Evolutionary conservation across 1,140 invertebrate species (phyloP).

Genomic region (Hylyphantes graminicola): DNA sequence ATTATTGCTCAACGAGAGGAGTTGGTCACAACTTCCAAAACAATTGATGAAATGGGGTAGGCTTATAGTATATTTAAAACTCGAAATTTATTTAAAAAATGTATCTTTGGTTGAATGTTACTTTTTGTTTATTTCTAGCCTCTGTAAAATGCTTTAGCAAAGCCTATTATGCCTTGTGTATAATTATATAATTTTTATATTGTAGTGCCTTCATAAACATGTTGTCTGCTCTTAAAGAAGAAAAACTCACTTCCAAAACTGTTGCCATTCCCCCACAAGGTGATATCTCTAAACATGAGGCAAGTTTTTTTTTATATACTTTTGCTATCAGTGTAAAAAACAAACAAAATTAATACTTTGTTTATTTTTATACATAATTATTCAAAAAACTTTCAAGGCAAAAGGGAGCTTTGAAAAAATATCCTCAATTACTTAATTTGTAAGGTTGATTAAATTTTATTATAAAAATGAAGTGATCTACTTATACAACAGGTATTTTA

Average conservation of each 20-base stretch:
- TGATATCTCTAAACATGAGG: background rate
- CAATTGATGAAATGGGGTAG: conserved; percentile 52
- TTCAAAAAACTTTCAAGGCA: too few relatives aligned
- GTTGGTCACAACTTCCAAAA: conserved; percentile 16
- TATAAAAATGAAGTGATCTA: background rate
- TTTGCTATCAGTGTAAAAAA: background rate
- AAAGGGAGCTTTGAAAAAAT: too few relatives aligned
- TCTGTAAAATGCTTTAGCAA: too few relatives aligned
- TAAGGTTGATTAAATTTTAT: background rate
- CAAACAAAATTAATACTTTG: too few relatives aligned
- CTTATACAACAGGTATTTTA: background rate
- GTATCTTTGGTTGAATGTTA: too few relatives aligned
- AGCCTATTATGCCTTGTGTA: too few relatives aligned
- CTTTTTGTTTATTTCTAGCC: too few relatives aligned
- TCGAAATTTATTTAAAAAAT: too few relatives aligned
- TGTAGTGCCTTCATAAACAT: background rate
- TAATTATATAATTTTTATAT: background rate
- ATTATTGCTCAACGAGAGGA: conserved; percentile 60
- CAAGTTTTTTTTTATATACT: conserved; percentile 15
- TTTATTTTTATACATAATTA: too few relatives aligned
- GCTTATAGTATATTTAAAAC: background rate
- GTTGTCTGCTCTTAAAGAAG: conserved; percentile 2
- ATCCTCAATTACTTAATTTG: background rate
- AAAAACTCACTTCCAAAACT: background rate
- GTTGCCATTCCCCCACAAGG: conserved; percentile 14